These are phyloP conservation scores for Pachyrhynchus sulphureomaculatus DNA, from an alignment of 1,140 invertebrate species.

Conservation along the genomic window DNA sequence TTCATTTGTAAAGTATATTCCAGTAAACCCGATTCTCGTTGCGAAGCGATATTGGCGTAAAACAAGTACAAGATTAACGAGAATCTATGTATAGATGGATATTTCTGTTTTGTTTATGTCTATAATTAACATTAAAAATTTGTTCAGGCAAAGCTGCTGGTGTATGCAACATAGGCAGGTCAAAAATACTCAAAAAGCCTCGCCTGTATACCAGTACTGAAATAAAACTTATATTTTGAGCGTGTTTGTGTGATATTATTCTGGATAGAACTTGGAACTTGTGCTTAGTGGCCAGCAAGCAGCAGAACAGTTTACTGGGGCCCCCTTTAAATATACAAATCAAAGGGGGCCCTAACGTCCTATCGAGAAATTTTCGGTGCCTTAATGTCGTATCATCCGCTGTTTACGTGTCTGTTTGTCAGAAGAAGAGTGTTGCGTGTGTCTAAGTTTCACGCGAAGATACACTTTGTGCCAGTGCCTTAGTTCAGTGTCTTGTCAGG, in stretches of 20 bases:
- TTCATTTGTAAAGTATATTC: no score
- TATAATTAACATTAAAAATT: constrained; percentile 53
- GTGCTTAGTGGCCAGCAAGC: constrained; percentile 49
- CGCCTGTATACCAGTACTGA: constrained; percentile 51
- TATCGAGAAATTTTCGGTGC: background rate
- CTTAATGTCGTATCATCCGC: background rate
- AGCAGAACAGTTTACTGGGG: constrained; percentile 32
- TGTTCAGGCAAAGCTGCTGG: constrained; percentile 47
- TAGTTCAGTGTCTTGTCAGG: background rate
- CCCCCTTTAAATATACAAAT: constrained; percentile 6
- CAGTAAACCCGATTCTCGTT: background rate
- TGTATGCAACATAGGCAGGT: constrained; percentile 50
- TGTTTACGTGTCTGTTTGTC: constrained; percentile 7
- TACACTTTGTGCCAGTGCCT: constrained; percentile 22
- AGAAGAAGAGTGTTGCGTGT: constrained; percentile 2
- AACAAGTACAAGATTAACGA: constrained; percentile 32
- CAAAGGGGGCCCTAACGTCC: constrained; percentile 14
- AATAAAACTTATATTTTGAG: constrained; percentile 54
- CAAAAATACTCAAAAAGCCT: constrained; percentile 54
- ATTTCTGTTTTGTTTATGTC: constrained; percentile 53
- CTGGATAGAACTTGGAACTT: constrained; percentile 45
- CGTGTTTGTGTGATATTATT: constrained; percentile 47
- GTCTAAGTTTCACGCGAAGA: constrained; percentile 3
- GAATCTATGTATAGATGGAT: constrained; percentile 52
- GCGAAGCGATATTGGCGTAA: constrained; percentile 10